Conservation (phyloP, 30 jellyfish, hydroid and myxozoan species). For the Mastigias papua region DNA sequence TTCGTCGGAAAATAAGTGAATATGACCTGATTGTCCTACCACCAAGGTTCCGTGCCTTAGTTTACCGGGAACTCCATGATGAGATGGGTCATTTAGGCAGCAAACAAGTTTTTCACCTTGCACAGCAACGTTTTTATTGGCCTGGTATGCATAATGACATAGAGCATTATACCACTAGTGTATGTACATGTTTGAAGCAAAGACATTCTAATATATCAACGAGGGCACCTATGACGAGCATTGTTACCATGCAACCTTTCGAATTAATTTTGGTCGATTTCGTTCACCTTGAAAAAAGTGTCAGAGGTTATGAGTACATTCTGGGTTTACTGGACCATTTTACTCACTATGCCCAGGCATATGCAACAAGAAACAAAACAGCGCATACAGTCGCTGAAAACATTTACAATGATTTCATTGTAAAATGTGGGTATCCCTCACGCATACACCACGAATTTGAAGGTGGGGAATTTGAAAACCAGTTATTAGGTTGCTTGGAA, state of each 20-base stretch:
- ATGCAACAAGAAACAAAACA: constrained; percentile 32
- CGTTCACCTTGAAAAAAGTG: constrained; percentile 45
- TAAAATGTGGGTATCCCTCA: constrained; percentile 40
- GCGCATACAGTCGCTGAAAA: constrained; percentile 36
- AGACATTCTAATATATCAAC: not conserved
- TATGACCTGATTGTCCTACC: constrained; percentile 39
- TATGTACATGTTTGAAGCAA: constrained; percentile 26
- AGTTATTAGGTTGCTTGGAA: constrained; percentile 3
- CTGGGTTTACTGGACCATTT: constrained; percentile 45
- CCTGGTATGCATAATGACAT: constrained; percentile 30
- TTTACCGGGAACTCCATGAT: constrained; percentile 30
- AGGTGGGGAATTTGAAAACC: constrained; percentile 44
- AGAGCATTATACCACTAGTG: not conserved
- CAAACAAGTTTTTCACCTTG: constrained; percentile 37
- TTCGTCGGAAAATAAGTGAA: not conserved
- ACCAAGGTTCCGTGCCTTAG: not conserved
- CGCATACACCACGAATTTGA: constrained; percentile 46
- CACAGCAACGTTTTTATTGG: constrained; percentile 43
- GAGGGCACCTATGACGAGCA: constrained; percentile 27
- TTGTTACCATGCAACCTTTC: constrained; percentile 19
- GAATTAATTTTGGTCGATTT: constrained; percentile 39
- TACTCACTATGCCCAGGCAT: constrained; percentile 51
- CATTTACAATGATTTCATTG: constrained; percentile 3
- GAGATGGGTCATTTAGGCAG: constrained; percentile 56
- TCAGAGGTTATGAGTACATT: constrained; percentile 47